These are phyloP conservation scores for Clarias pachynema DNA, from an alignment of 2,797 vertebrate species.

Conservation along the genomic window DNA sequence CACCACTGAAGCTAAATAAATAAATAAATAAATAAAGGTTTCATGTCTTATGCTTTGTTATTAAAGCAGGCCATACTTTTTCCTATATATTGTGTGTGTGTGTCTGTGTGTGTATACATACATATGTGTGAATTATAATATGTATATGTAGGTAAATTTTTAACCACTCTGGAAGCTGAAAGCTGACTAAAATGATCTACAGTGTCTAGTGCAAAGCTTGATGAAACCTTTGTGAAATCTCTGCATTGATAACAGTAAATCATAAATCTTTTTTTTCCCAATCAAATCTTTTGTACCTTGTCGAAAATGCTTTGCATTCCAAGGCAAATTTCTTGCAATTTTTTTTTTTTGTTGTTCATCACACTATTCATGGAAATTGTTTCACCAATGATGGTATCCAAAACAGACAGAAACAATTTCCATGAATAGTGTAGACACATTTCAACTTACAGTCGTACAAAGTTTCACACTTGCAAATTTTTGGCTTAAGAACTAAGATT, in stretches of 20 bases:
- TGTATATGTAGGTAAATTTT: too few relatives aligned
- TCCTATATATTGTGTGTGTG: background rate
- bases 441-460: too few relatives aligned
- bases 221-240: background rate
- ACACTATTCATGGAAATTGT: too few relatives aligned
- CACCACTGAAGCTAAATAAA: slow-evolving; percentile 34
- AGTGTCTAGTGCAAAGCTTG: background rate
- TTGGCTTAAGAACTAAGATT: too few relatives aligned
- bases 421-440: too few relatives aligned
- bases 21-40: background rate
- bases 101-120: too few relatives aligned
- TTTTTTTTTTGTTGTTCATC: background rate
- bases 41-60: slow-evolving; percentile 9
- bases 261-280: background rate
- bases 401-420: background rate
- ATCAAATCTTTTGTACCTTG: background rate
- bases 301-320: too few relatives aligned
- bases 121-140: too few relatives aligned
- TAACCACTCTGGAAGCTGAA: too few relatives aligned
- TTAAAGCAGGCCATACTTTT: slow-evolving; percentile 3
- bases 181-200: background rate
- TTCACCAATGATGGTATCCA: too few relatives aligned
- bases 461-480: too few relatives aligned
- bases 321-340: background rate
- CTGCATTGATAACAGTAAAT: background rate